A percentile compares a stretch with the other conserved stretches of the same genome.
Conservation (phyloP, 2,888 invertebrate genomes). For the Plebejus anna region DNA sequence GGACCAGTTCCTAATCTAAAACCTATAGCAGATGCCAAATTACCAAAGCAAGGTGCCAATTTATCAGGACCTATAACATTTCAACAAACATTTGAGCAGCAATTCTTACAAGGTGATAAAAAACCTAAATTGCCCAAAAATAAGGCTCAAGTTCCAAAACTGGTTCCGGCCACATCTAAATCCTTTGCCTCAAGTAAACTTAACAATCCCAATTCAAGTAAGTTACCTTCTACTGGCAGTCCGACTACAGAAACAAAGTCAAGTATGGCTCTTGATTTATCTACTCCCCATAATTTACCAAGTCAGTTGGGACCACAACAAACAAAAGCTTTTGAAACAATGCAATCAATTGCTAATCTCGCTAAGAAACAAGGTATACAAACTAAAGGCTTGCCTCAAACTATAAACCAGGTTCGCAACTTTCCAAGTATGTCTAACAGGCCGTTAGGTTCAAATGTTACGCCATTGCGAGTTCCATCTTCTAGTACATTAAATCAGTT, state of each 20-base stretch:
- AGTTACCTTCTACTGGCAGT: conserved; percentile 45
- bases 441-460: conserved; percentile 48
- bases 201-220: conserved; percentile 49
- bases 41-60: conserved; percentile 63
- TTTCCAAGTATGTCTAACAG: conserved; percentile 57
- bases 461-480: conserved; percentile 60
- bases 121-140: conserved; percentile 68
- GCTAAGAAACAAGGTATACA: conserved; percentile 72
- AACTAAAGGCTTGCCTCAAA: conserved; percentile 53
- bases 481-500: conserved; percentile 55
- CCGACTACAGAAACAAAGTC: conserved; percentile 54
- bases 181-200: conserved; percentile 61
- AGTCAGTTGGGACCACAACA: conserved; percentile 66
- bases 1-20: conserved; percentile 74
- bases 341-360: conserved; percentile 75
- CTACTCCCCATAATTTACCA: conserved; percentile 68
- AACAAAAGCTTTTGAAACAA: conserved; percentile 72
- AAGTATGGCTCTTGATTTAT: conserved; percentile 69
- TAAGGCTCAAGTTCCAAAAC: conserved; percentile 71
- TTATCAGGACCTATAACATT: conserved; percentile 69
- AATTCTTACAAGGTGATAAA: conserved; percentile 67
- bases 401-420: conserved; percentile 54
- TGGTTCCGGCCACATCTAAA: conserved; percentile 68
- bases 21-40: conserved; percentile 72
- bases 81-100: conserved; percentile 76